Evolutionary conservation across 2,888 invertebrate genomes (phyloP), one percentile per base, ranked within the genome.

Genomic region (Cerastis leucographa): DNA sequence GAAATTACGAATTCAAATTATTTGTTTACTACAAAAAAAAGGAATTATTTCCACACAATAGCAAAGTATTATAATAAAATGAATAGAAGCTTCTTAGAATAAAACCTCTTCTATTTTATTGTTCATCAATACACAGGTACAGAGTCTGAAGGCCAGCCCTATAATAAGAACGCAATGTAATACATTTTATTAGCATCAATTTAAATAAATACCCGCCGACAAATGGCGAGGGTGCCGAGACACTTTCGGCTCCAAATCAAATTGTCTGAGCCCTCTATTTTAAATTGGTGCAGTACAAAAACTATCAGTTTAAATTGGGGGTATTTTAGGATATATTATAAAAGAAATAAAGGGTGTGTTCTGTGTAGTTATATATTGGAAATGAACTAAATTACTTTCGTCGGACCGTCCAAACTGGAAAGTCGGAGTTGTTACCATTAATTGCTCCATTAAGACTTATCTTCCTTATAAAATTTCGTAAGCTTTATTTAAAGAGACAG

Each of bases 151-250:
- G 62, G 70, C 71, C 71, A 40, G 1, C 35, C 40, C 22, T 62
- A 79, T 68, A 81, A 74, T 54, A 54, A 54, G 54, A 54, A 83
- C 82, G 81, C 85, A 82, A 89, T 88, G 81, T 87, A 88, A 88
- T 87, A 83, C 82, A 79, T 88, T 90, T 88, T 85, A 89, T 87
- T 86, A 83, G 74, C 83, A 83, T 85, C 83, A 82, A 90, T 88
- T 89, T 90, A 90, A 89, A 88, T 87, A 86, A 89, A 87, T 87
- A 81, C 73, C 61, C 49, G 49, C 59, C 67, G 71, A 76, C 87
- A 64, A 87, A 87, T 69, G 61, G 67, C 69, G 46, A 81, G 77
- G 77, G 76, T 62, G 78, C 76, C 61, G 74, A 75, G 81, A 87
- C 81, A 81, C 76, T 85, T 87, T 78, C 74, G 68, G 59, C 76